phyloP scores from a whole-genome alignment of 2,888 invertebrate species.

The Heliconius charithonia region DNA sequence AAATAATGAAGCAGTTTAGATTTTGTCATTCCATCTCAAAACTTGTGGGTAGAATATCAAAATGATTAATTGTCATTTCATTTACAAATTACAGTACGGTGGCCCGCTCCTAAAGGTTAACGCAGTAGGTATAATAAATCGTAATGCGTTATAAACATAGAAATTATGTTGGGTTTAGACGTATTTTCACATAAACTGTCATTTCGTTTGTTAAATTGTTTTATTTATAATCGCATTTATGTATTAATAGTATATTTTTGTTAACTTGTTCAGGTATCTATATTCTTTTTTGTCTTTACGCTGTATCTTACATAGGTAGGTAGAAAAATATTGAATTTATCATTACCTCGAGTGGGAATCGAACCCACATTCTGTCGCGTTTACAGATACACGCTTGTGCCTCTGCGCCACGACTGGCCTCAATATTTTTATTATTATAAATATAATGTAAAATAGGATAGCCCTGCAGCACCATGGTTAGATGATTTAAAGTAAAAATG shows the following conservation, averaged over 20 bases:
- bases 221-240: not conserved
- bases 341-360: no score
- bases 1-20: slow-evolving; percentile 31
- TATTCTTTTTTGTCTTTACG: no score
- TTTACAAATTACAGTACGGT: slow-evolving; percentile 48
- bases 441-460: no score
- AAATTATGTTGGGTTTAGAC: slow-evolving; percentile 45
- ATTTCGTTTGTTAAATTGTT: not conserved
- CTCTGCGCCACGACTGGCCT: no score
- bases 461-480: no score
- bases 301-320: no score
- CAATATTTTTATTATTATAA: no score
- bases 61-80: slow-evolving; percentile 43
- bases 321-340: no score
- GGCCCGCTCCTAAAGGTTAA: slow-evolving; percentile 45
- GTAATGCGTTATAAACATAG: slow-evolving; percentile 43
- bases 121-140: slow-evolving; percentile 44
- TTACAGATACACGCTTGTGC: no score
- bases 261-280: no score
- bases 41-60: slow-evolving; percentile 37
- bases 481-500: no score
- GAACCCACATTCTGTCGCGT: no score
- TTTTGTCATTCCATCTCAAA: slow-evolving; percentile 32
- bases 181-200: slow-evolving; percentile 31
- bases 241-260: not conserved